These are phyloP conservation scores for Myiozetetes cayanensis DNA, from an alignment of 2,113 vertebrate species.

Conservation along the genomic window DNA sequence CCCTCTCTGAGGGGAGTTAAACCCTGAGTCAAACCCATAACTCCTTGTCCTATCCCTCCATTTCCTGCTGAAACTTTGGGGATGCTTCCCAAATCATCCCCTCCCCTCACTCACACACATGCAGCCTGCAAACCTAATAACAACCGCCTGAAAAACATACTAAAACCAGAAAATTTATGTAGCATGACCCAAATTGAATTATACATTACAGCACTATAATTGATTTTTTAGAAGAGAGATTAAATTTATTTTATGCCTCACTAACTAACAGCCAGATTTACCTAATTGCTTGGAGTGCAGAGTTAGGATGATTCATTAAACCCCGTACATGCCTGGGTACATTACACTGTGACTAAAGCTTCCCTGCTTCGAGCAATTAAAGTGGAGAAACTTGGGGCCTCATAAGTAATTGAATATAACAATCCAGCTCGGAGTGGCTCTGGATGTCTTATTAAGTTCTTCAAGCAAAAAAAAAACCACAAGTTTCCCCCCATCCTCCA, in stretches of 20 bases:
- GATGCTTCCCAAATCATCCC: neutral
- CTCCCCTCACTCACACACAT: neutral
- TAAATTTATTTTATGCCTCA: constrained; percentile 85
- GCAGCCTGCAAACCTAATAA: constrained; percentile 56
- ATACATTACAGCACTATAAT: constrained; percentile 83
- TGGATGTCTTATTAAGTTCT: constrained; percentile 66
- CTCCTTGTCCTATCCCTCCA: neutral
- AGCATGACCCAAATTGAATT: constrained; percentile 83
- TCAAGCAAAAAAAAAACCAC: constrained; percentile 12
- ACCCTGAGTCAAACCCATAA: neutral
- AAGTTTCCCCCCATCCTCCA: neutral
- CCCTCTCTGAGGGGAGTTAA: no score
- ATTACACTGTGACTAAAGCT: constrained; percentile 76
- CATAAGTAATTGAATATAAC: constrained; percentile 65
- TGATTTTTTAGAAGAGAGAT: constrained; percentile 86
- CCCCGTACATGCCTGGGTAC: constrained; percentile 75
- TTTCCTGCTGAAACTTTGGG: neutral
- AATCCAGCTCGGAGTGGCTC: constrained; percentile 65
- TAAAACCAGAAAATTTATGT: constrained; percentile 80
- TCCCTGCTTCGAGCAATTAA: constrained; percentile 77
- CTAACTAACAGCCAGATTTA: constrained; percentile 83
- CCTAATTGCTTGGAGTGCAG: constrained; percentile 84
- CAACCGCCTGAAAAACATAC: constrained; percentile 68
- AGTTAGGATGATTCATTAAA: constrained; percentile 82
- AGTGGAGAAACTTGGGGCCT: constrained; percentile 66